Evolutionary conservation across 2,113 vertebrate genomes (phyloP).

Genomic region (Lepisosteus osseus): DNA sequence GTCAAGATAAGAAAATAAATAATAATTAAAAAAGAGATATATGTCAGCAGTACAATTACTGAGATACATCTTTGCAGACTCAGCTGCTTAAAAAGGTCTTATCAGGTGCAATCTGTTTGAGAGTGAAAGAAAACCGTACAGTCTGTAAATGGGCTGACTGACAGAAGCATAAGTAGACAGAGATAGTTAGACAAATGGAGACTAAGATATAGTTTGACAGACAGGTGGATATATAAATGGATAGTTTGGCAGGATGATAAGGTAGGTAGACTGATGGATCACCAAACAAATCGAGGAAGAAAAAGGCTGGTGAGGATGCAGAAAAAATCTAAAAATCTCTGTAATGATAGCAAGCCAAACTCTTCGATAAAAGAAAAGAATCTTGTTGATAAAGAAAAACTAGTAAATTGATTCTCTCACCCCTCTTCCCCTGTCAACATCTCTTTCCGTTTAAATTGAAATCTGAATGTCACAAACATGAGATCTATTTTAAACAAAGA

Average conservation of each 20-base stretch:
- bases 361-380: constrained; percentile 71
- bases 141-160: constrained; percentile 49
- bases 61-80: not conserved
- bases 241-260: constrained; percentile 75
- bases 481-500: no score
- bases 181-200: constrained; percentile 73
- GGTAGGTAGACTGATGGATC: constrained; percentile 76
- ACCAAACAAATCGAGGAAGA: constrained; percentile 66
- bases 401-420: constrained; percentile 24
- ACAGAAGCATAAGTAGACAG: constrained; percentile 60
- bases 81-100: constrained; percentile 30
- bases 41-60: constrained; percentile 41
- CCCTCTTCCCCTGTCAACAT: no score
- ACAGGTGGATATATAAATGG: constrained; percentile 72
- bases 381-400: constrained; percentile 59
- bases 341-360: constrained; percentile 55
- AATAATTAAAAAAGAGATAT: no score
- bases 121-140: constrained; percentile 28
- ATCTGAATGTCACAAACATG: no score
- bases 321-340: constrained; percentile 35
- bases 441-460: no score
- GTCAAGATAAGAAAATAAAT: no score
- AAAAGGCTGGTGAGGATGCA: constrained; percentile 41
- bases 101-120: constrained; percentile 6
- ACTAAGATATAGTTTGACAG: constrained; percentile 72